Conservation (phyloP, 2,113 vertebrate genomes). For the Erythrolamprus reginae region DNA sequence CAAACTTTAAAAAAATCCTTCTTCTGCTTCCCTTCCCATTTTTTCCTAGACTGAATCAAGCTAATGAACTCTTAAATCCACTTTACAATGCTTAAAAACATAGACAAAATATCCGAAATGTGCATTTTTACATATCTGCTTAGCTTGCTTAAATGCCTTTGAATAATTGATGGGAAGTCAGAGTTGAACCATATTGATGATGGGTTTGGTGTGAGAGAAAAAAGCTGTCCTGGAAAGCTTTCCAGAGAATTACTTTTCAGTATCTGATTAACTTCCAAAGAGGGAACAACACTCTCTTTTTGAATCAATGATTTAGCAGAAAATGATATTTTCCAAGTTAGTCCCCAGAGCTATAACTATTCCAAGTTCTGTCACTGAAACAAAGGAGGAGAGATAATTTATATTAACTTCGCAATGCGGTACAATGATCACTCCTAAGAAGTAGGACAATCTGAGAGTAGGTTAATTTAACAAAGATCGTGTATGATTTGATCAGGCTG, state of each 20-base stretch:
- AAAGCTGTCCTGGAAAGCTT: constrained; percentile 63
- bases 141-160: constrained; percentile 62
- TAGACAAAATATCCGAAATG: constrained; percentile 60
- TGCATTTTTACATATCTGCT: constrained; percentile 61
- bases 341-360: constrained; percentile 54
- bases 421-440: not conserved
- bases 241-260: constrained; percentile 59
- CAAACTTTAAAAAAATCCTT: not conserved
- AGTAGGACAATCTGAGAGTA: no score
- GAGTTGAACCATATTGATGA: constrained; percentile 62
- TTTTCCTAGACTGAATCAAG: not conserved
- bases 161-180: constrained; percentile 72
- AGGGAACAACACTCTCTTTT: constrained; percentile 56
- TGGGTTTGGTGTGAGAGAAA: constrained; percentile 17
- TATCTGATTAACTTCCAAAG: constrained; percentile 69
- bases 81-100: constrained; percentile 51
- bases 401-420: not conserved
- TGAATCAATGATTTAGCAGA: constrained; percentile 64
- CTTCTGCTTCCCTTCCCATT: not conserved
- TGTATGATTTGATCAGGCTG: not conserved
- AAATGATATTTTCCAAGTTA: constrained; percentile 64
- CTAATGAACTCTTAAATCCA: constrained; percentile 30
- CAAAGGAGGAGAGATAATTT: constrained; percentile 27
- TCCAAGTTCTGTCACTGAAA: constrained; percentile 44
- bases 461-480: not conserved